Percentiles rank a stretch among this genome's conserved stretches.
Conservation (phyloP, 2,797 vertebrate genomes). For the Phataginus tetradactyla region DNA sequence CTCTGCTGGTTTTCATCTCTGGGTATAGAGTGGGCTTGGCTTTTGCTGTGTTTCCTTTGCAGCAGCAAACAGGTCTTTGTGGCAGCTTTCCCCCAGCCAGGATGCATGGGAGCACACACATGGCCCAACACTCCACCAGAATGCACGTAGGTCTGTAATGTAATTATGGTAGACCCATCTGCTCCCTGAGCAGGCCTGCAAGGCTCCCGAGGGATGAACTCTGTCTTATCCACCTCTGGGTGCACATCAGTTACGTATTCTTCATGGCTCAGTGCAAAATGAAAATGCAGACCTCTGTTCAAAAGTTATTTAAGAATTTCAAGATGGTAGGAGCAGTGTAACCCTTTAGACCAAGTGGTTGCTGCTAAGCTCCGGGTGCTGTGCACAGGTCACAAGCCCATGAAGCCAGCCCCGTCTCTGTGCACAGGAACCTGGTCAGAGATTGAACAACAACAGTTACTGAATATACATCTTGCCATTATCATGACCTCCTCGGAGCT, state of each 20-base stretch:
- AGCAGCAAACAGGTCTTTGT: background rate
- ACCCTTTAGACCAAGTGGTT: background rate
- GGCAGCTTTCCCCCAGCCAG: background rate
- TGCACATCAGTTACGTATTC: background rate
- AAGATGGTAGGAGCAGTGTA: background rate
- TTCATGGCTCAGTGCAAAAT: rapidly evolving
- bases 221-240: background rate
- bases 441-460: background rate
- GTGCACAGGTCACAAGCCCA: rapidly evolving
- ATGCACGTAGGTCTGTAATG: rapidly evolving
- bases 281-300: background rate
- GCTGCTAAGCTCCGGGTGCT: rapidly evolving
- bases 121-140: rapidly evolving
- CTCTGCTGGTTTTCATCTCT: background rate
- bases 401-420: background rate
- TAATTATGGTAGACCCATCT: rapidly evolving
- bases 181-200: no score
- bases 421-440: rapidly evolving
- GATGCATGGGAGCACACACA: rapidly evolving
- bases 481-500: background rate
- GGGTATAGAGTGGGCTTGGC: background rate
- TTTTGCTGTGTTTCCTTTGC: background rate
- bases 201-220: background rate
- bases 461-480: background rate
- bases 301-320: background rate